phyloP scores from a whole-genome alignment of 2,113 vertebrate genomes.

The Aythya baeri region DNA sequence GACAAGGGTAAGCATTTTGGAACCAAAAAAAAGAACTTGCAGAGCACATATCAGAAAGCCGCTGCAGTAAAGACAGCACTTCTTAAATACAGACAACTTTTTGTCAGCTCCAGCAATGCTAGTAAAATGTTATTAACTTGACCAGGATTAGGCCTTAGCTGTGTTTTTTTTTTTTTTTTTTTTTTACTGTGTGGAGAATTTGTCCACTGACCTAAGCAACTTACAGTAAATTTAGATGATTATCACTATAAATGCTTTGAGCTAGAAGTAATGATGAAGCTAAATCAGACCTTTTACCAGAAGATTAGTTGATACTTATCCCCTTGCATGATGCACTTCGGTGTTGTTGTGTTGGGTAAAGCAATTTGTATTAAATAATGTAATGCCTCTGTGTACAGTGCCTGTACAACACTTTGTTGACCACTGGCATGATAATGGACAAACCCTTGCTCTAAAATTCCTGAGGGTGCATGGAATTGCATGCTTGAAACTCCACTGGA shows the following conservation, averaged over 20 bases:
- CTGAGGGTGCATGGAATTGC: not conserved
- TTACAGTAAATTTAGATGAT: not conserved
- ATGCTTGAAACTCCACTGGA: not conserved
- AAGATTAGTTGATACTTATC: not conserved
- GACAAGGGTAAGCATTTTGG: conserved; percentile 44
- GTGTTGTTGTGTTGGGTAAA: not conserved
- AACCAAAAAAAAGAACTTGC: conserved; percentile 39
- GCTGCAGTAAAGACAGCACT: not conserved
- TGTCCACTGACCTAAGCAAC: not conserved
- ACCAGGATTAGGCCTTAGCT: not conserved
- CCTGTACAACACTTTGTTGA: not conserved
- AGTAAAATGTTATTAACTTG: not conserved
- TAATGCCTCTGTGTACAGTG: not conserved
- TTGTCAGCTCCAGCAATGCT: not conserved
- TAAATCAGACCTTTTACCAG: not conserved
- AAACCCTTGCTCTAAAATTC: not conserved
- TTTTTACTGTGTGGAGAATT: not conserved
- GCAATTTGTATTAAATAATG: not conserved
- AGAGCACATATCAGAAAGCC: not conserved
- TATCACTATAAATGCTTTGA: not conserved
- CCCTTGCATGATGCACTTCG: not conserved
- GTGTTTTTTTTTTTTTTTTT: not conserved
- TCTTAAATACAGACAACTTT: not conserved
- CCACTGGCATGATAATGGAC: not conserved
- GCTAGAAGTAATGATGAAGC: not conserved